phyloP scores from a whole-genome alignment of 2,888 invertebrate species.

The Pelosia muscerda region DNA sequence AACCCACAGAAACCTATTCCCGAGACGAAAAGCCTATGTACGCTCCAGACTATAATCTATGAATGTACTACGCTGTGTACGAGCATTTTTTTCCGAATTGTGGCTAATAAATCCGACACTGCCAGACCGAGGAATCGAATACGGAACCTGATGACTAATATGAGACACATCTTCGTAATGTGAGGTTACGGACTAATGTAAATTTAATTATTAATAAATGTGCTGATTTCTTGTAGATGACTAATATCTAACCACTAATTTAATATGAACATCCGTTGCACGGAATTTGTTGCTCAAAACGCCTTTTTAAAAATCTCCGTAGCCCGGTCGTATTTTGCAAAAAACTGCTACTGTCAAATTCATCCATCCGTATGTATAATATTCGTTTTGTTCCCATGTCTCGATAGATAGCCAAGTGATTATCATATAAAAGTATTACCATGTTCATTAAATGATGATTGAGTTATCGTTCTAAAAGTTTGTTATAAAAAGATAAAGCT shows the following conservation, averaged over 20 bases:
- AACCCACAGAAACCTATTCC: not conserved
- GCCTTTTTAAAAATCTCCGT: not conserved
- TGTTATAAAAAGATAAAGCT: slow-evolving; percentile 2
- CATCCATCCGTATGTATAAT: no score
- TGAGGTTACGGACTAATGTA: not conserved
- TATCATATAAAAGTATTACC: not conserved
- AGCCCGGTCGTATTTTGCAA: not conserved
- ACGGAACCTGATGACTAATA: not conserved
- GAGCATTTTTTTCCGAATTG: no score
- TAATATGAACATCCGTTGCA: not conserved
- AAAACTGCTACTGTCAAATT: not conserved
- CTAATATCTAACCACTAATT: not conserved
- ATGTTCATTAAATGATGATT: not conserved
- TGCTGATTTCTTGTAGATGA: not conserved
- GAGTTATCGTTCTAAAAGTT: slow-evolving; percentile 1
- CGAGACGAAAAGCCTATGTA: not conserved
- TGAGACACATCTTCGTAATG: not conserved
- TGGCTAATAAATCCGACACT: not conserved
- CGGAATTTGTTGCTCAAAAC: not conserved
- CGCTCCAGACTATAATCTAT: not conserved
- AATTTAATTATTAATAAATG: not conserved
- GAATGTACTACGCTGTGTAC: no score
- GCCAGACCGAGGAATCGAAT: not conserved
- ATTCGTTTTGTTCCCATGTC: not conserved
- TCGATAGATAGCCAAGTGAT: not conserved